Base-by-base conservation (phyloP, 2,797 vertebrate genomes). In the Sebastes paucispinis region DNA sequence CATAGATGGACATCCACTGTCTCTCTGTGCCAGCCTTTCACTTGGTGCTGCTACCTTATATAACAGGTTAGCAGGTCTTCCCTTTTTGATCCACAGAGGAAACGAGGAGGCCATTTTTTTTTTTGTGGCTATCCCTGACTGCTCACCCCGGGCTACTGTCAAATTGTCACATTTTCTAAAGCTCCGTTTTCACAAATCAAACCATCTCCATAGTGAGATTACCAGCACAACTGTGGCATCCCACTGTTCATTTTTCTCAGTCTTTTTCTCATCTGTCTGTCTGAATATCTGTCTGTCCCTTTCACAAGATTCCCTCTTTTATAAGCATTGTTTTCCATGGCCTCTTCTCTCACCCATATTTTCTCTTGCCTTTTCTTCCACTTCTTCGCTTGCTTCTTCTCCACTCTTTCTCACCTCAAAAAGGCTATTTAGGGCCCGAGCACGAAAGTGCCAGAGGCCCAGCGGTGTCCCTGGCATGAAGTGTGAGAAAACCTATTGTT, bases 71-170 rank as follows among this genome's bases (percentile, higher is more conserved):
- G 63, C 71, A 68, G 72, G 74, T 89, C 78, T 66, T 77, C 22
- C 24, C 34, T 18, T 77, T 83, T 71, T 73, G 29, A 80, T 83
- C 62, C 64, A 22, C 62, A 71, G 34, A 65, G 54, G 32, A 70
- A 80, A 70, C 64, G 29, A 76, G 10, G 65, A 62, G 31, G 27
- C 18, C 18, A 10, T 80, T 47, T 75, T 43, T 75, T 43, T 68
- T 20, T 71, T 32, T 60, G 16, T 59, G 73, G 68, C 47, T 25
- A 52, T 82, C 82, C 77, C 69, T 64, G 34, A 77, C 69, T 31
- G 34, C 78, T 87, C 32, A 80, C 89, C 88, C 80, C 52, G 27
- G 89, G 90, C 88, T 80, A 82, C 75, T 90, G 88, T 91, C 87
- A 83, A 79, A 82, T 60, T 90, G 83, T 90, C 87, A 81, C 78